phyloP scores from a whole-genome alignment of 2,113 vertebrate species.

The Lycocorax pyrrhopterus region DNA sequence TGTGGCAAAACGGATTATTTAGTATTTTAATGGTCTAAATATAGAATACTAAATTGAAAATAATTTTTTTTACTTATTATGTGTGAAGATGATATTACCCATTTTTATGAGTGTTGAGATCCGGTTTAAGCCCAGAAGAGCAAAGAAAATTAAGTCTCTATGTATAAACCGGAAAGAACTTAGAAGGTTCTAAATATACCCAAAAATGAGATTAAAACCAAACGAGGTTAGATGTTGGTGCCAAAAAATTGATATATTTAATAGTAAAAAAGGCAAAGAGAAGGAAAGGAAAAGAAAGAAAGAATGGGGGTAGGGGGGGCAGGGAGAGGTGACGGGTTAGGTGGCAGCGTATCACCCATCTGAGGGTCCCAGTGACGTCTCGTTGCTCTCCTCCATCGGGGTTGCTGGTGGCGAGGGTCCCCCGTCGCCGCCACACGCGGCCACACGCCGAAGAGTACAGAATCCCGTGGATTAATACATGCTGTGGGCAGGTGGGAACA shows the following conservation, averaged over 20 bases:
- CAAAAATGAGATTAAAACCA: neutral
- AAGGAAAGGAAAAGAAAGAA: neutral
- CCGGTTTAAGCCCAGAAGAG: neutral
- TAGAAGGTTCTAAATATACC: neutral
- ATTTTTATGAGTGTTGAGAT: neutral
- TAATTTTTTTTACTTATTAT: neutral
- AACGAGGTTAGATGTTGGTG: neutral
- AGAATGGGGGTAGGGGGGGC: no score
- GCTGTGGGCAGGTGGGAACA: neutral
- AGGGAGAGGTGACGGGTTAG: neutral
- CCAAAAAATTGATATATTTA: neutral
- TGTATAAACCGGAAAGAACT: neutral
- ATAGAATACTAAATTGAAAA: neutral
- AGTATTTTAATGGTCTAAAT: neutral
- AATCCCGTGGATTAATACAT: neutral
- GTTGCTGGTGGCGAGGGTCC: neutral
- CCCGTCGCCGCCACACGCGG: neutral
- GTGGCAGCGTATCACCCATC: neutral
- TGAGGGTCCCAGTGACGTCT: fast-evolving
- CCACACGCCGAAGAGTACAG: neutral
- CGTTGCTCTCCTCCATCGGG: neutral
- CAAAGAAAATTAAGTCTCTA: neutral
- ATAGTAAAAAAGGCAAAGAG: neutral
- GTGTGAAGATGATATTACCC: neutral
- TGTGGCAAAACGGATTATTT: neutral